Evolutionary conservation across 2,888 invertebrate genomes (phyloP), one percentile per base, ranked within the genome.

Genomic region (Heliconius ethilla): DNA sequence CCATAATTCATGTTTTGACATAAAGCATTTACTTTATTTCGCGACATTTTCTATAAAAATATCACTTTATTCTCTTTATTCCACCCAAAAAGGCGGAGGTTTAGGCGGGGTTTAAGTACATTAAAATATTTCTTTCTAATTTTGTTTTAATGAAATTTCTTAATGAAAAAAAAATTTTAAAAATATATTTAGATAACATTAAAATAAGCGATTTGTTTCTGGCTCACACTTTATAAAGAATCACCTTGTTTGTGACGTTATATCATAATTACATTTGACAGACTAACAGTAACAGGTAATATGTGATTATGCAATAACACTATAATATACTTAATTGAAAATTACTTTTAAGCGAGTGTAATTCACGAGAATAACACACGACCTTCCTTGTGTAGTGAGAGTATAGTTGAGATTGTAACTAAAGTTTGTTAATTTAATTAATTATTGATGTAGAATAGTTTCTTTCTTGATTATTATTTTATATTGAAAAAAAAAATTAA

Each of bases 351-450:
- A 59, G 2, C 5, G 6, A 25, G 15, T 33, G 25, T 45, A 63
- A 76, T 37, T 76, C 45, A 70, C 37, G 29, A 51, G 55, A 72
- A 72, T 25, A 70, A 63, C 29, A 45, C 62, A 70, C 22, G 63
- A 76, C 70, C 65, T 72, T 72, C 70, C 51, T 59, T 59, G 4
- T n/a, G 27, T 45, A 45, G 69, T 69, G 40, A 45, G 40, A 69
- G 69, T 45, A 69, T 45, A 45, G 69, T 45, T 69, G 69, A 11
- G 63, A 63, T 27, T 62, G 25, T 15, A 63, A 63, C 15, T 27
- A 63, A 63, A 63, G 27, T 63, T 27, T 27, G 13, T 63, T 63
- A 5, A 63, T 27, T 25, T 62, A 3, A 25, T 55, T 2, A 22
- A 22, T 55, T 22, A 55, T 55, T 55, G 9, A 22, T 22, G 9